Base-by-base conservation (phyloP, 2,113 vertebrate species). In the Aplodontia rufa region DNA sequence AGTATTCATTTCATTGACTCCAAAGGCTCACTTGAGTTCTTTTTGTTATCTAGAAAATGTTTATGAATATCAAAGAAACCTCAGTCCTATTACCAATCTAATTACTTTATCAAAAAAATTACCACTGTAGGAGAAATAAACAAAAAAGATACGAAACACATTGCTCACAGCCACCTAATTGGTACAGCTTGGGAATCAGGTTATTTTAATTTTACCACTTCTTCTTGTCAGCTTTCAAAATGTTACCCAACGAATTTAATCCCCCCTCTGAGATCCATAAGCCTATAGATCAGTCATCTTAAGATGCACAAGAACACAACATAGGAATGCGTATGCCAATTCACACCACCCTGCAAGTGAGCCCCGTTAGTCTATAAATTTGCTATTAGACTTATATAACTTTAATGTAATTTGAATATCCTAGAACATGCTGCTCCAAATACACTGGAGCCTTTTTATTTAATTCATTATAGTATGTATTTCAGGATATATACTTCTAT, bases 131-230 rank as follows among this genome's bases (percentile, higher is more conserved):
- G 74, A 90, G 49, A 75, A 96, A 96, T 86, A 69, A 92, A 83
- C 75, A 53, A 71, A 85, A 83, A 74, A 69, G 68, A 81, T 1
- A 68, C 75, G 28, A 24, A 89, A 74, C 42, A 17, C 51, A 45
- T 86, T 26, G 37, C 53, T 97, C 55, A 74, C 30, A 79, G 62
- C 5, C 84, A 90, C 72, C 68, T 95, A 78, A 95, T 86, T 94
- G 94, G 75, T 55, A 35, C 5, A 88, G 32, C 60, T 86, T 20
- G n/a, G 87, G 69, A 95, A 20, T 30, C 30, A 28, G 92, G 45
- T 60, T 90, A 82, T 92, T 97, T 93, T 96, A 92, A 87, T 71
- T 82, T 96, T 90, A 94, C 45, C 94, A 64, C 7, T 49, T 60
- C 78, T 92, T 71, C 45, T 92, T 17, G 20, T 74, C 69, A 28